These are phyloP conservation scores for Mus spicilegus DNA, from an alignment of 2,113 vertebrate genomes.

Conservation along the genomic window DNA sequence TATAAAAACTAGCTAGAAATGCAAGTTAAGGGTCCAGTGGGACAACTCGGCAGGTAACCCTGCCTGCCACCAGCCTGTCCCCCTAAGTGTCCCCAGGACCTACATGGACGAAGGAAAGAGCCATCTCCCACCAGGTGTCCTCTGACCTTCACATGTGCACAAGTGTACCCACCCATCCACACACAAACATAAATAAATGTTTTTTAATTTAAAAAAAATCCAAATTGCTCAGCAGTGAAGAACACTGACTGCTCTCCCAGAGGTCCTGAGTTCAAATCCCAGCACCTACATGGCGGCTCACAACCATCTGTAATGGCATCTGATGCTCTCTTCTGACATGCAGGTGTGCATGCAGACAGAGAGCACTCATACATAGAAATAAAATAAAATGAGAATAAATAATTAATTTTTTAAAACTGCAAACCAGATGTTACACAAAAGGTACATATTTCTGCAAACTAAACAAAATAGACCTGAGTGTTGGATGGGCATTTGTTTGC, in stretches of 20 bases:
- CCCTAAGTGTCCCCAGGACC: no score
- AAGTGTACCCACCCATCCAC: not conserved
- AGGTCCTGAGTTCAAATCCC: not conserved
- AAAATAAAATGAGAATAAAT: no score
- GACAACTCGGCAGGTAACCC: not conserved
- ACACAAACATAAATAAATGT: not conserved
- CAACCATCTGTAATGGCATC: not conserved
- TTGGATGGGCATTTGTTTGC: not conserved
- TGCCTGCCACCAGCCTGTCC: no score
- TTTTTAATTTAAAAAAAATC: not conserved
- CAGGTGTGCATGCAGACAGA: not conserved
- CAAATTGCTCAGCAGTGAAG: not conserved
- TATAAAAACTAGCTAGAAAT: conserved; percentile 22
- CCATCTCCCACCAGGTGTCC: not conserved
- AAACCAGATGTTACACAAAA: conserved; percentile 13
- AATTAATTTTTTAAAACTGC: not conserved
- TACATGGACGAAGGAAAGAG: not conserved
- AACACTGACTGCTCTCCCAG: not conserved
- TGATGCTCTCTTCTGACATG: not conserved
- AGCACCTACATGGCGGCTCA: not conserved
- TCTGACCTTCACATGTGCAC: not conserved
- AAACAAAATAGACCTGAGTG: not conserved
- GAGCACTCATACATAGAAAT: not conserved
- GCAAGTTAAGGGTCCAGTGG: not conserved
- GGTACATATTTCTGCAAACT: not conserved